phyloP scores from a whole-genome alignment of 2,888 invertebrate genomes.

The Dryococelus australis region DNA sequence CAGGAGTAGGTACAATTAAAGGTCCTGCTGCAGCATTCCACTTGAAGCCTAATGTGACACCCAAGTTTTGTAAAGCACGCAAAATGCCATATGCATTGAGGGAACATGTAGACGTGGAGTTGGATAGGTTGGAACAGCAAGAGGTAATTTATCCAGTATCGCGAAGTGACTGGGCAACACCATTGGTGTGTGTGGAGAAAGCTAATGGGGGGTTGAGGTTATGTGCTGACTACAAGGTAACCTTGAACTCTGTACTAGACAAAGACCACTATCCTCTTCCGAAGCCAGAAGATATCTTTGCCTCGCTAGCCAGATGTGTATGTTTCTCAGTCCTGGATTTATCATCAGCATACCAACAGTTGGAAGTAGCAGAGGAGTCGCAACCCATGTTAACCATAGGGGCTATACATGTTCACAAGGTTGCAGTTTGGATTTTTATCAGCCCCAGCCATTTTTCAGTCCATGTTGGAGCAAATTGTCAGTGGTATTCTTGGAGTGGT shows the following conservation, averaged over 20 bases:
- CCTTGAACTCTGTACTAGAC: background rate
- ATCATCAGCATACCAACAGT: background rate
- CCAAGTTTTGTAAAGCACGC: background rate
- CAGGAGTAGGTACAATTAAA: background rate
- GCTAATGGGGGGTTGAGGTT: too few relatives aligned
- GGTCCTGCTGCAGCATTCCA: background rate
- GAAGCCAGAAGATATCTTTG: background rate
- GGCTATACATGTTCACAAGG: too few relatives aligned
- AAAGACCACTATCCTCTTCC: background rate
- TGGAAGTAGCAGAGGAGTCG: background rate
- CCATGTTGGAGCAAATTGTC: too few relatives aligned
- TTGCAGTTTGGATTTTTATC: too few relatives aligned
- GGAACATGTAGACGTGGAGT: background rate
- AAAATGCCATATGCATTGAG: background rate
- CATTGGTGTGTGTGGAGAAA: too few relatives aligned
- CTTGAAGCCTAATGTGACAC: background rate
- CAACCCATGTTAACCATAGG: background rate
- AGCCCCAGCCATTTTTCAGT: too few relatives aligned
- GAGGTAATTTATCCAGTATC: background rate
- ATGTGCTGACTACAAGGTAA: background rate
- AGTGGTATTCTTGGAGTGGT: too few relatives aligned
- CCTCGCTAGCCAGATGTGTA: background rate
- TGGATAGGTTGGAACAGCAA: background rate
- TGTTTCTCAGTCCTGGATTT: background rate
- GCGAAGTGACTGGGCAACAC: too few relatives aligned